A percentile compares a stretch with the other conserved stretches of the same genome.
These are phyloP conservation scores for Peromyscus nudipes DNA, from an alignment of 2,797 vertebrate species.

Conservation along the genomic window DNA sequence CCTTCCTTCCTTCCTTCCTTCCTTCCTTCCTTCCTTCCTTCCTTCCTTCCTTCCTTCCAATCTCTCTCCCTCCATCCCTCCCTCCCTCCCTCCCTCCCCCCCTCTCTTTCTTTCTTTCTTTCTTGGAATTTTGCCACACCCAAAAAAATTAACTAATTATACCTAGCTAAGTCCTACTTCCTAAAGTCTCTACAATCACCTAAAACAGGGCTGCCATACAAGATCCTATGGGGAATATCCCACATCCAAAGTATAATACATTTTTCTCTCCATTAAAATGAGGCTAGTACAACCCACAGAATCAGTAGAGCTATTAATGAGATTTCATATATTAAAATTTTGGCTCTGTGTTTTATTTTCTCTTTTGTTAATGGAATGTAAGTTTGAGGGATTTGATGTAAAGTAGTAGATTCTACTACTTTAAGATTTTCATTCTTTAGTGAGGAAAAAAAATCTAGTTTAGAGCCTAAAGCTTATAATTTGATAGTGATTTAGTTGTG, in stretches of 20 bases:
- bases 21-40: neutral
- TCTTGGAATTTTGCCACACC: neutral
- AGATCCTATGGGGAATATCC: neutral
- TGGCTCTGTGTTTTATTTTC: too few relatives aligned
- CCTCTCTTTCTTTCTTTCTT: neutral
- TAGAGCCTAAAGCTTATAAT: neutral
- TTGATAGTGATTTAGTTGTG: neutral
- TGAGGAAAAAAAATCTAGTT: conserved; percentile 1
- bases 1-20: neutral
- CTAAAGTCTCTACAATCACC: neutral
- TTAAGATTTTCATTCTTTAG: conserved; percentile 1
- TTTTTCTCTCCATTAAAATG: conserved; percentile 26
- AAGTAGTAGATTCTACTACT: too few relatives aligned
- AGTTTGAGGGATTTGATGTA: too few relatives aligned
- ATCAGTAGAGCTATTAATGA: neutral
- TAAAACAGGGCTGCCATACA: neutral
- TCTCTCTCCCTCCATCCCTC: too few relatives aligned
- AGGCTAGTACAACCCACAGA: neutral
- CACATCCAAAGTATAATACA: neutral
- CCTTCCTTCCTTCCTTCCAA: too few relatives aligned
- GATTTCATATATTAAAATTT: neutral
- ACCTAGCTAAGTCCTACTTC: neutral
- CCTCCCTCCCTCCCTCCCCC: too few relatives aligned
- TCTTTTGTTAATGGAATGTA: too few relatives aligned
- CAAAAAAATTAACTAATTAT: neutral